Evolutionary conservation across 1,140 invertebrate species (phyloP).

Genomic region (Aphis gossypii): DNA sequence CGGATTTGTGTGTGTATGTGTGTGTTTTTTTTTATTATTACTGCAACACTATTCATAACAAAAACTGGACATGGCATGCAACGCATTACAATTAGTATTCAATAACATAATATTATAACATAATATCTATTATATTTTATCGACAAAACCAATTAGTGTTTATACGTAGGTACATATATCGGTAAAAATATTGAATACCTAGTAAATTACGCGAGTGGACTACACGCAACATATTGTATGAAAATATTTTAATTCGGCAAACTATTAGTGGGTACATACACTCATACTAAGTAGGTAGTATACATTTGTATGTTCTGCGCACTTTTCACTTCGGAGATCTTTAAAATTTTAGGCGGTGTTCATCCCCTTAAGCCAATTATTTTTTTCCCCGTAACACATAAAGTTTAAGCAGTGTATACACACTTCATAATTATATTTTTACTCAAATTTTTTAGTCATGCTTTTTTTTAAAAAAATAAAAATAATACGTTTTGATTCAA

Average conservation of each 20-base stretch:
- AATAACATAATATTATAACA: background rate
- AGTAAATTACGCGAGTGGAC: background rate
- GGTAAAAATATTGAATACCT: background rate
- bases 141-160: background rate
- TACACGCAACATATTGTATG: background rate
- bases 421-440: no score
- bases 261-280: background rate
- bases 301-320: no score
- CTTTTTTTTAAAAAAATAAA: no score
- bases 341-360: no score
- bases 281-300: no score
- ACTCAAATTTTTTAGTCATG: no score
- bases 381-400: no score
- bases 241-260: background rate
- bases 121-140: background rate
- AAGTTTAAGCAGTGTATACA: no score
- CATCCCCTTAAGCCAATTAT: no score
- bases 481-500: no score
- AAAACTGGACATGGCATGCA: background rate
- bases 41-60: background rate
- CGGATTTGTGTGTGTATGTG: background rate
- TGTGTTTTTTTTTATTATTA: slow-evolving; percentile 6
- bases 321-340: no score
- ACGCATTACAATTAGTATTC: background rate
- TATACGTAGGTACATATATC: background rate